Base-by-base conservation (phyloP, 2,888 invertebrate species). In the Tenthredo scrophulariae region DNA sequence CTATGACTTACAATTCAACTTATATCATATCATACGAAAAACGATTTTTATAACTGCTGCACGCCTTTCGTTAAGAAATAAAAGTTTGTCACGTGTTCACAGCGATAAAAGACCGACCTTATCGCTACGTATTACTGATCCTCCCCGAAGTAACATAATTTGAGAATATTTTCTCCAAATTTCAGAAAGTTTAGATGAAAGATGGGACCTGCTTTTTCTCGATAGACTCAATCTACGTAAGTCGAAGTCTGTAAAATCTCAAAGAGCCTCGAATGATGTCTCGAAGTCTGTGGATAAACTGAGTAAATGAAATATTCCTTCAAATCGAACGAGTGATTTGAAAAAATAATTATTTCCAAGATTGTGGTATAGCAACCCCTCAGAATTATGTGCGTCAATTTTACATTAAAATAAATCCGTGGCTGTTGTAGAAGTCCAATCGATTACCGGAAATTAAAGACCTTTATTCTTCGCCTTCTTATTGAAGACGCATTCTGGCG, bases 401-500 rank as follows among this genome's bases (percentile, higher is more conserved):
- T n/a, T n/a, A 54, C n/a, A 54, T 54, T 54, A 0, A 54, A 54
- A n/a, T 54, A n/a, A 54, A 54, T 54, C 54, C 5, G 6, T n/a
- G 6, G n/a, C 18, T 54, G 54, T 54, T 54, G 3, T 26, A 62
- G 62, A 62, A 62, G 26, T n/a, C 7, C n/a, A 54, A 54, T 54
- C 54, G 62, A 62, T 62, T 26, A 22, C 62, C 37, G n/a, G 29
- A 72, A 72, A 72, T 72, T 72, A 46, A 74, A 43, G 4, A 4
- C 74, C 74, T 22, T 26, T 43, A 43, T 43, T 22, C 26, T 43
- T 26, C 3, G 15, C 54, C 54, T 54, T 77, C n/a, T 50, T 50
- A 50, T 54, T 50, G 50, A 18, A 33, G 10, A 54, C 29, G 33
- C n/a, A 10, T 70, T 40, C 70, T 18, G n/a, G n/a, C 3, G 40